These are phyloP conservation scores for Helarctos malayanus DNA, from an alignment of 2,797 vertebrate genomes.

Conservation along the genomic window DNA sequence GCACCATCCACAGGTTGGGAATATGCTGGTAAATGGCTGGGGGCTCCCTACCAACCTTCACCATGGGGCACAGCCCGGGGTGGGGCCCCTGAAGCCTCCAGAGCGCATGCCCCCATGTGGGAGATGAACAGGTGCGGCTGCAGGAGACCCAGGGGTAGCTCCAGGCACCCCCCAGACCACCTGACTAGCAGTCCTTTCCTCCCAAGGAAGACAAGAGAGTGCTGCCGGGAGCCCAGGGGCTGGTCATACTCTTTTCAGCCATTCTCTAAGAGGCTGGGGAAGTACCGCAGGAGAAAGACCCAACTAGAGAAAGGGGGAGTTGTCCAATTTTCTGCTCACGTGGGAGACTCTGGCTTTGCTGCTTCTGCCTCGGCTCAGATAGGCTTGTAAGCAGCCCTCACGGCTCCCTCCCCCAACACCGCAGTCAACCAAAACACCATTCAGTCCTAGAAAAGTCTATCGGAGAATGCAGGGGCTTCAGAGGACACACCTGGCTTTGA, in stretches of 20 bases:
- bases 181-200: neutral
- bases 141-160: neutral
- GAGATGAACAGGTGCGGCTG: neutral
- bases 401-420: rapidly evolving
- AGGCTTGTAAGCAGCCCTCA: neutral
- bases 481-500: neutral
- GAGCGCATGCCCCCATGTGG: neutral
- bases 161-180: neutral
- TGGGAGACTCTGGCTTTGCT: neutral
- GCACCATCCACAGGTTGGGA: neutral
- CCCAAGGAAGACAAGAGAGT: neutral
- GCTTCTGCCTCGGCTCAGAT: neutral
- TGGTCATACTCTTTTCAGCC: rapidly evolving
- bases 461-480: neutral
- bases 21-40: too few species aligned
- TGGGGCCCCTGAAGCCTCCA: neutral
- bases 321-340: rapidly evolving
- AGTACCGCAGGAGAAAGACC: neutral
- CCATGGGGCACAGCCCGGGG: neutral
- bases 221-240: rapidly evolving
- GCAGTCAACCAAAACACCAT: neutral
- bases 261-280: neutral
- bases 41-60: neutral
- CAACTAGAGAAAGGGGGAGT: neutral
- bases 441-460: neutral